Conservation (phyloP, 2,113 vertebrate species). For the Catagonus wagneri region DNA sequence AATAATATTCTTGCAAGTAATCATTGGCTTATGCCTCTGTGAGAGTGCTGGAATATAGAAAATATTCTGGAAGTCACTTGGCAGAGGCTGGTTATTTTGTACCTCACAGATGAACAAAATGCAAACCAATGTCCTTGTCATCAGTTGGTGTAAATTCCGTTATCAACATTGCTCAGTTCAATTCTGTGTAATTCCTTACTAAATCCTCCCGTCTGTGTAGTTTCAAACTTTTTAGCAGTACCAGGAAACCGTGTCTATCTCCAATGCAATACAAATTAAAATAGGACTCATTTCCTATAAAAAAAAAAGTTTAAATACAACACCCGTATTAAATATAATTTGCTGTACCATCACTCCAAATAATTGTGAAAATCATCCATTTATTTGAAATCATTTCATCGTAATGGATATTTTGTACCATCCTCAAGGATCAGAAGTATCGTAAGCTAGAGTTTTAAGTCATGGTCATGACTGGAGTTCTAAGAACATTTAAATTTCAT, state of each 20-base stretch:
- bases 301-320: not conserved
- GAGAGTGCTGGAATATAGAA: not conserved
- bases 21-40: not conserved
- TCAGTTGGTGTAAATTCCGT: not conserved
- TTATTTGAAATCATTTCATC: slow-evolving; percentile 22
- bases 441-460: not conserved
- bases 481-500: not conserved
- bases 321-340: not conserved
- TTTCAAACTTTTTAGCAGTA: not conserved
- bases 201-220: not conserved
- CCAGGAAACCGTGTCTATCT: not conserved
- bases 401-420: not conserved
- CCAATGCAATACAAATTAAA: not conserved
- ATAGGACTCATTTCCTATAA: not conserved
- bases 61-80: slow-evolving; percentile 33
- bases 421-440: not conserved
- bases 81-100: not conserved
- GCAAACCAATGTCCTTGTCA: not conserved
- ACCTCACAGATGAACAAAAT: not conserved
- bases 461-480: not conserved
- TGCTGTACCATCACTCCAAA: not conserved
- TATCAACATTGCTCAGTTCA: not conserved
- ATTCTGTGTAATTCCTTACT: not conserved
- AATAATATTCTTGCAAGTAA: slow-evolving; percentile 45
- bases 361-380: not conserved